Conservation (phyloP, 2,797 vertebrate species). For the Enteromius paludinosus region DNA sequence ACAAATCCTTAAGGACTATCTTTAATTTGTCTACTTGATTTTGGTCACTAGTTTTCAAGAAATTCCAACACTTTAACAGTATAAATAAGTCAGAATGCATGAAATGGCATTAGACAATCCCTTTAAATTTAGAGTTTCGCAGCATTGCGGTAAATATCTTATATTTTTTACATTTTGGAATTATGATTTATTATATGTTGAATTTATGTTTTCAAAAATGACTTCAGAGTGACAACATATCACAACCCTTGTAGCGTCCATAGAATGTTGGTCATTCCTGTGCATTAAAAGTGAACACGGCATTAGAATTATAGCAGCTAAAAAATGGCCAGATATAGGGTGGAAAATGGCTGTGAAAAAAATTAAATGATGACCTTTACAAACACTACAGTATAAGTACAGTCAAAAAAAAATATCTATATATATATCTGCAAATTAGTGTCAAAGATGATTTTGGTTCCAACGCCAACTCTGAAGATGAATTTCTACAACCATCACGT, state of each 20-base stretch:
- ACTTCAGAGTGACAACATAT: background rate
- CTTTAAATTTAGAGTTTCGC: background rate
- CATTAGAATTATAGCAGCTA: background rate
- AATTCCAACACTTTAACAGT: too few species aligned
- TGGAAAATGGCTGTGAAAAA: background rate
- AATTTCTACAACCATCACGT: slow-evolving; percentile 61
- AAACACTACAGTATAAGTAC: background rate
- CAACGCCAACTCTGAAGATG: slow-evolving; percentile 56
- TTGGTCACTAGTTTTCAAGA: too few species aligned
- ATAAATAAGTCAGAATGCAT: too few species aligned
- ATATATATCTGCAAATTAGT: slow-evolving; percentile 60
- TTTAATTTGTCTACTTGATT: too few species aligned
- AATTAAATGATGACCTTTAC: background rate
- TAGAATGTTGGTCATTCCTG: background rate
- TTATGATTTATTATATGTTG: background rate
- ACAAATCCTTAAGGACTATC: too few species aligned
- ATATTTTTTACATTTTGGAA: background rate
- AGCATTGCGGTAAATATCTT: background rate
- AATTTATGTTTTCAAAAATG: background rate
- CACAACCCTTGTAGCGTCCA: background rate
- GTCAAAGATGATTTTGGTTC: slow-evolving; percentile 59
- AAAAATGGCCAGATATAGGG: background rate
- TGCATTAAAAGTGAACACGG: background rate
- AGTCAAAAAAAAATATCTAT: background rate
- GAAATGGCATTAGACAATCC: background rate